These are phyloP conservation scores for Pachyramphus minor DNA, from an alignment of 2,113 vertebrate genomes.

Conservation along the genomic window DNA sequence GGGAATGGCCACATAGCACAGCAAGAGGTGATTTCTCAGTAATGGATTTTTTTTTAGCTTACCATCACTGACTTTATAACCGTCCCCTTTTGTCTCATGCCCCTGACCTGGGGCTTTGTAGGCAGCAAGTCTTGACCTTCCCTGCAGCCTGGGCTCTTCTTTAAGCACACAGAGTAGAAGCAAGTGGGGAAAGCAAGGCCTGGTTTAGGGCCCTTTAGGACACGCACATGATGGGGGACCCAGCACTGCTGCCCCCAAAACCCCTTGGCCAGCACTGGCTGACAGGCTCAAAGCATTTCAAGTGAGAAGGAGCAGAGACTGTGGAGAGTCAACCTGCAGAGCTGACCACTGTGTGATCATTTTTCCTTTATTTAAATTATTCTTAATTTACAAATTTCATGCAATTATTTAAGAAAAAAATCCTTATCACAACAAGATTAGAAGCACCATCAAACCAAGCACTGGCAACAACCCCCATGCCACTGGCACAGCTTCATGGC, in stretches of 20 bases:
- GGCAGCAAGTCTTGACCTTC: fast-evolving
- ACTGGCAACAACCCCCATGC: background rate
- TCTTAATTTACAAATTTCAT: background rate
- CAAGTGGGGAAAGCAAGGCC: background rate
- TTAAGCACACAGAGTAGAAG: background rate
- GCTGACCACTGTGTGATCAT: fast-evolving
- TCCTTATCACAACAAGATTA: background rate
- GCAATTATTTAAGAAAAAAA: background rate
- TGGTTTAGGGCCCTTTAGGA: background rate
- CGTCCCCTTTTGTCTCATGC: background rate
- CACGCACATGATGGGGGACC: background rate
- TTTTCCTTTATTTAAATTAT: background rate
- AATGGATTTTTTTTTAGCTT: background rate
- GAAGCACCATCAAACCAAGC: background rate
- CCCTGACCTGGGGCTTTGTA: background rate
- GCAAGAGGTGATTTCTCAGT: background rate
- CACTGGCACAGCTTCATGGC: fast-evolving
- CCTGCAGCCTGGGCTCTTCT: background rate
- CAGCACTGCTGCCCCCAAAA: background rate
- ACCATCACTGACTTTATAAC: fast-evolving
- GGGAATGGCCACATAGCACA: fast-evolving
- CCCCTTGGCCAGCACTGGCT: background rate
- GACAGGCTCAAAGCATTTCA: background rate
- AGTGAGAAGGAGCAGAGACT: background rate
- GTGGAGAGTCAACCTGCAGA: fast-evolving